phyloP scores from a whole-genome alignment of 2,113 vertebrate genomes.

The Silurus asotus region DNA sequence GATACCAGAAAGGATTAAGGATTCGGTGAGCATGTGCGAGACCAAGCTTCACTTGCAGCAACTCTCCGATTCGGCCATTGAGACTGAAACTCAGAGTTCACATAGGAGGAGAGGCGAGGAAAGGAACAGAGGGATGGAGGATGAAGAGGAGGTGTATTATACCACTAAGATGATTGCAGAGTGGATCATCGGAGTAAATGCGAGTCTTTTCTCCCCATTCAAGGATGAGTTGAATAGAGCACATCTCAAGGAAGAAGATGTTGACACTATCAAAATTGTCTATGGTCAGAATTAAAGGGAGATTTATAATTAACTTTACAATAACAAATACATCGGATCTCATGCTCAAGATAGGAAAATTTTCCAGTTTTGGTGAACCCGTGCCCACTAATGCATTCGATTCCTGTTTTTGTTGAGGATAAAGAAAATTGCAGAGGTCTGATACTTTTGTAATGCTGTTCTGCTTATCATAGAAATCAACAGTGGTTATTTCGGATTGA shows the following conservation, averaged over 20 bases:
- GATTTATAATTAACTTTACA: no score
- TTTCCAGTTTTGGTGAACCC: not conserved
- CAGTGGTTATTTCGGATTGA: not conserved
- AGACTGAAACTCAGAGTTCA: constrained; percentile 59
- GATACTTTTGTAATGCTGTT: not conserved
- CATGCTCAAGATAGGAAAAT: not conserved
- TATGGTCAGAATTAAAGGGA: constrained; percentile 62
- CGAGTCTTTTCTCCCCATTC: constrained; percentile 64
- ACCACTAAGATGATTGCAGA: constrained; percentile 68
- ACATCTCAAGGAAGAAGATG: constrained; percentile 64
- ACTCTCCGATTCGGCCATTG: constrained; percentile 59
- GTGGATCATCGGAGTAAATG: constrained; percentile 72
- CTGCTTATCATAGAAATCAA: not conserved
- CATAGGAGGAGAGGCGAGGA: constrained; percentile 19
- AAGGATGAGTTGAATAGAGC: constrained; percentile 35
- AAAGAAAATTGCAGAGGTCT: not conserved
- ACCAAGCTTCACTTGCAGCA: constrained; percentile 40
- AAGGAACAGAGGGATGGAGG: not conserved
- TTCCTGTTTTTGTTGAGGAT: not conserved
- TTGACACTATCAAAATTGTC: constrained; percentile 69
- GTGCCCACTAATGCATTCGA: no score
- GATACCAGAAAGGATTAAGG: constrained; percentile 47
- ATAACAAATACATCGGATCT: not conserved
- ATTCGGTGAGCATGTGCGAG: constrained; percentile 27
- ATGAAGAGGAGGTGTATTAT: constrained; percentile 64